Evolutionary conservation across 2,888 invertebrate species (phyloP).

Genomic region (Perdita meconis): DNA sequence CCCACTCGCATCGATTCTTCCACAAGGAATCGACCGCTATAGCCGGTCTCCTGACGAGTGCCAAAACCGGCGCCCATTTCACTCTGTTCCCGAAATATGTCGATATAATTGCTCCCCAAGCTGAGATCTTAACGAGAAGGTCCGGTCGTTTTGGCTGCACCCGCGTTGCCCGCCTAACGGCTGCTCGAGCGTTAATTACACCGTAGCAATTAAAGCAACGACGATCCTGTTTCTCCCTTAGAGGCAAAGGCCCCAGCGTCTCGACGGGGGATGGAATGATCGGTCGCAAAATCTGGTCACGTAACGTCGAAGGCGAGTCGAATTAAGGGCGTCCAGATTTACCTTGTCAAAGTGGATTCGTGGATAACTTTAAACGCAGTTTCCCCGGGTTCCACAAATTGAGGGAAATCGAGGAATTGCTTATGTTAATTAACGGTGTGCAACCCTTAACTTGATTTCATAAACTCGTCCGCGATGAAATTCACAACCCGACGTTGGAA

Average conservation of each 20-base stretch:
- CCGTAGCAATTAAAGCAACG: constrained; percentile 41
- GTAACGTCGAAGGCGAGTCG: neutral
- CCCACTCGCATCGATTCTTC: constrained; percentile 3
- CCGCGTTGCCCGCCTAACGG: constrained; percentile 16
- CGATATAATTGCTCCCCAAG: constrained; percentile 46
- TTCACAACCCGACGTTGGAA: constrained; percentile 12
- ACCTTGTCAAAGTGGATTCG: neutral
- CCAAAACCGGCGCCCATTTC: constrained; percentile 38
- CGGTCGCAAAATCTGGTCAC: constrained; percentile 18
- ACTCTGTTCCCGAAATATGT: constrained; percentile 35
- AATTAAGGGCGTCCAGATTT: neutral
- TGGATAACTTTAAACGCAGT: constrained; percentile 13
- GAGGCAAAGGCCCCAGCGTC: neutral
- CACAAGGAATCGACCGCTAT: constrained; percentile 19
- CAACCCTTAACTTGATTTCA: constrained; percentile 9
- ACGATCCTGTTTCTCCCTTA: neutral
- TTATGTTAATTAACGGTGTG: constrained; percentile 49
- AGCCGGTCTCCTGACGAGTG: constrained; percentile 29
- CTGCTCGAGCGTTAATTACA: constrained; percentile 38
- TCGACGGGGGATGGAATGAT: constrained; percentile 4
- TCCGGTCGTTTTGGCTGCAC: constrained; percentile 12
- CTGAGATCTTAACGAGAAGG: constrained; percentile 32
- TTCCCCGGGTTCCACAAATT: neutral
- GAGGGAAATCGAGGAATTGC: neutral
- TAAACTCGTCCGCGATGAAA: constrained; percentile 8